phyloP scores from a whole-genome alignment of 2,113 vertebrate genomes.

The Trochalopteron elliotii region DNA sequence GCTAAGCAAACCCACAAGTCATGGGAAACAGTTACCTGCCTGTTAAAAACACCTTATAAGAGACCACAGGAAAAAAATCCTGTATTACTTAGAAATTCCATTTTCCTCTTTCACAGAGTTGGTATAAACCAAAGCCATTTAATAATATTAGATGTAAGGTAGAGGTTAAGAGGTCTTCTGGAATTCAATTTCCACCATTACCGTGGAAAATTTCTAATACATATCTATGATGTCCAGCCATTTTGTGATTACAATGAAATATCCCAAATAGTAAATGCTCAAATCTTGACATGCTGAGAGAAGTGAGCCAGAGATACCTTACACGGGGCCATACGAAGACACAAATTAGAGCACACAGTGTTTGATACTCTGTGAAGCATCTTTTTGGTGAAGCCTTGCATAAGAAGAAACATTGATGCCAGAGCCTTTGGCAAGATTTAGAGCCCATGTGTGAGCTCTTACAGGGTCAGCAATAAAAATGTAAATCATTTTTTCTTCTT shows the following conservation, averaged over 20 bases:
- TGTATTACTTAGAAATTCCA: background rate
- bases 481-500: slow-evolving; percentile 48
- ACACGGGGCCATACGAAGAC: background rate
- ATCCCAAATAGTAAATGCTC: background rate
- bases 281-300: background rate
- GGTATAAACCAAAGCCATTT: background rate
- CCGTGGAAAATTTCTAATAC: background rate
- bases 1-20: background rate
- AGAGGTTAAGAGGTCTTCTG: background rate
- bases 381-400: background rate
- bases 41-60: background rate
- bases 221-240: background rate
- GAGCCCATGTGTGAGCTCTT: background rate
- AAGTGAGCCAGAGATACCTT: background rate
- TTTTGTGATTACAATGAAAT: background rate
- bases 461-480: slow-evolving; percentile 39
- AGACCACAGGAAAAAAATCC: background rate
- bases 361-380: background rate
- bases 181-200: background rate
- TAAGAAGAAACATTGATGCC: background rate
- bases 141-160: background rate
- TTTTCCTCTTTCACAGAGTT: background rate
- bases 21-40: background rate
- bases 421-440: background rate
- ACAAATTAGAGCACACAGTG: background rate